Percentiles rank a stretch among this genome's conserved stretches.
phyloP scores from a whole-genome alignment of 2,113 vertebrate genomes.

The Cavia aperea region DNA sequence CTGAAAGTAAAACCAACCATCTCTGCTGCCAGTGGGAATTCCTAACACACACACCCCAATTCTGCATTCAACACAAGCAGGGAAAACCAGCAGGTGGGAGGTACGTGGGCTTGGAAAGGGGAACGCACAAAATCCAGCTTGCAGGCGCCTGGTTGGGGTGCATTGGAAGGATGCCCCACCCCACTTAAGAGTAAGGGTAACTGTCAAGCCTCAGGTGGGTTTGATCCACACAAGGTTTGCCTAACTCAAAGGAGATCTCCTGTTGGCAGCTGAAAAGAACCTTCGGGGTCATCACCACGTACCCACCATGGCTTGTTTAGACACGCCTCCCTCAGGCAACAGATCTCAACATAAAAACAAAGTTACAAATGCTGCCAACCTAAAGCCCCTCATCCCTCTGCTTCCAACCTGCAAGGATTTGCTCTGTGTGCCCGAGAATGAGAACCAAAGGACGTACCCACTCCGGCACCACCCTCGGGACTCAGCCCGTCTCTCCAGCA shows the following conservation, averaged over 20 bases:
- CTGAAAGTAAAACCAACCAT: neutral
- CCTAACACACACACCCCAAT: neutral
- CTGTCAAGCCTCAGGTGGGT: neutral
- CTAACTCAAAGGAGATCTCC: neutral
- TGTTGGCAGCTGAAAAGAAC: neutral
- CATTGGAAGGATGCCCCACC: neutral
- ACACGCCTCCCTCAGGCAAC: neutral
- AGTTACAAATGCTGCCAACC: neutral
- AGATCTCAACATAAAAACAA: neutral
- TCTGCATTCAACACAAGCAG: neutral
- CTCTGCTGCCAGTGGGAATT: neutral
- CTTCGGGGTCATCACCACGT: neutral
- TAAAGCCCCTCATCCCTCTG: neutral
- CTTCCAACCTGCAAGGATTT: neutral
- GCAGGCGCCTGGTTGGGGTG: neutral
- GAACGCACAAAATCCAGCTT: neutral
- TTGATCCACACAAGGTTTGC: neutral
- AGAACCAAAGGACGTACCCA: neutral
- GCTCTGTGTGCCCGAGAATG: constrained; percentile 9
- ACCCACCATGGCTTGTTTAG: neutral
- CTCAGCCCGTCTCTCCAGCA: neutral
- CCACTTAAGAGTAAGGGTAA: neutral
- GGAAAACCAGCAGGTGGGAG: neutral
- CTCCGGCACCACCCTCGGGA: neutral
- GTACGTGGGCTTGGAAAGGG: neutral